A percentile compares a stretch with the other conserved stretches of the same genome.
Evolutionary conservation across 2,113 vertebrate genomes (phyloP).

Genomic region (Thinocorus orbignyianus): DNA sequence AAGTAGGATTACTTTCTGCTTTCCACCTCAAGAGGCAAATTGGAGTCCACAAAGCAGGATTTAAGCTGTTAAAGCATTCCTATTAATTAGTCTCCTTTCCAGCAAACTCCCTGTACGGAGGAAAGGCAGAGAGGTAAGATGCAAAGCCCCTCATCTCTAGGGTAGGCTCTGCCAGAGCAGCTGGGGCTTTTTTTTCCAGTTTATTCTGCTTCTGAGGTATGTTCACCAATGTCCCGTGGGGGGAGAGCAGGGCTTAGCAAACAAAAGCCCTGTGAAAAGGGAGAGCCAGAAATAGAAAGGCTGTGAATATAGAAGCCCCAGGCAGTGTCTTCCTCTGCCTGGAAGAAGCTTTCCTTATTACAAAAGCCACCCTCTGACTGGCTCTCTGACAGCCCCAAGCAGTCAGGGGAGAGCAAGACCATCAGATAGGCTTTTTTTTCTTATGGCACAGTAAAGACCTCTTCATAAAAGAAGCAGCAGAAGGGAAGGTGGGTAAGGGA

Average conservation of each 20-base stretch:
- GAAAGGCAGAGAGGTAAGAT: not conserved
- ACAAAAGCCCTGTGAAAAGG: constrained; percentile 54
- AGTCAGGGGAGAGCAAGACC: not conserved
- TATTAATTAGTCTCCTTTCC: not conserved
- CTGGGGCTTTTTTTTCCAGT: not conserved
- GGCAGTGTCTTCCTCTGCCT: constrained; percentile 44
- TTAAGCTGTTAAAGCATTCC: not conserved
- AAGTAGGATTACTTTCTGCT: constrained; percentile 10
- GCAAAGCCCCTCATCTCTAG: not conserved
- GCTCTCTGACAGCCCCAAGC: not conserved
- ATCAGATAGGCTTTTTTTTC: not conserved
- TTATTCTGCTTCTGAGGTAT: not conserved
- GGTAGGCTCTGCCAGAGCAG: not conserved
- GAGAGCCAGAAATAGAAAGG: constrained; percentile 46
- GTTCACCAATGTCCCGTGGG: not conserved
- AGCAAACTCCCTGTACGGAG: not conserved
- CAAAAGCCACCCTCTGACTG: constrained; percentile 5
- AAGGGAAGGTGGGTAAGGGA: not conserved
- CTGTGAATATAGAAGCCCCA: constrained; percentile 41
- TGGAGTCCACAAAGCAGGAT: not conserved
- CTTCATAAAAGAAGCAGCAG: not conserved
- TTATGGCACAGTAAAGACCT: not conserved
- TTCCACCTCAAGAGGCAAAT: not conserved
- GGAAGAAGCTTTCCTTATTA: constrained; percentile 38
- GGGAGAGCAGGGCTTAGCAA: not conserved